A percentile compares a stretch with the other conserved stretches of the same genome.
phyloP scores from a whole-genome alignment of 2,888 invertebrate genomes.

The Podabrus alpinus region DNA sequence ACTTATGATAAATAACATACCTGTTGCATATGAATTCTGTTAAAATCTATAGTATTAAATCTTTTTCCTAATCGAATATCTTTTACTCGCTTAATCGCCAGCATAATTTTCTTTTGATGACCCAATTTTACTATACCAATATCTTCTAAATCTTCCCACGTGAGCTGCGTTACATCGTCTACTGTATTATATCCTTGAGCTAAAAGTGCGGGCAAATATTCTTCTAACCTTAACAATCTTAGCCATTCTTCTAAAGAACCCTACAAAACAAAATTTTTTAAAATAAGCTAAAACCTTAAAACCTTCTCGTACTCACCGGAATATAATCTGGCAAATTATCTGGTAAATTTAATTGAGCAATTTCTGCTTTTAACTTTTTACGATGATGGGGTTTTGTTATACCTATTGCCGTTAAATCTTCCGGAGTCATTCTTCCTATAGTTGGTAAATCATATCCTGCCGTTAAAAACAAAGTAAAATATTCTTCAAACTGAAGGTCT shows the following conservation, averaged over 20 bases:
- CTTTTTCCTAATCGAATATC: conserved; percentile 88
- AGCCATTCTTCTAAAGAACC: conserved; percentile 95
- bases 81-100: conserved; percentile 96
- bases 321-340: conserved; percentile 95
- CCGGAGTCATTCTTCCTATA: conserved; percentile 98
- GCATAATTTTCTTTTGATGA: conserved; percentile 96
- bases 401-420: conserved; percentile 85
- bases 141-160: conserved; percentile 99
- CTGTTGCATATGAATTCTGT: conserved; percentile 53
- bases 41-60: conserved; percentile 53
- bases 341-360: conserved; percentile 89
- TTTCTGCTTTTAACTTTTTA: conserved; percentile 94
- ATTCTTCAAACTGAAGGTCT: conserved; percentile 93
- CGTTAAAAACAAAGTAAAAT: conserved; percentile 88
- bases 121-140: conserved; percentile 92
- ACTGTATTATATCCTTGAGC: conserved; percentile 94
- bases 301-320: conserved; percentile 70
- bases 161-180: conserved; percentile 90
- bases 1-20: conserved; percentile 10
- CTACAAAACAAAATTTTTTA: conserved; percentile 55
- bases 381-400: conserved; percentile 97
- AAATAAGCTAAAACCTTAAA: background rate
- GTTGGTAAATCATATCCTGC: conserved; percentile 98
- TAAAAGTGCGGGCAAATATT: conserved; percentile 87
- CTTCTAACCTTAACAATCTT: conserved; percentile 84